Conservation (phyloP, 2,797 vertebrate genomes). For the Microcaecilia unicolor region DNA sequence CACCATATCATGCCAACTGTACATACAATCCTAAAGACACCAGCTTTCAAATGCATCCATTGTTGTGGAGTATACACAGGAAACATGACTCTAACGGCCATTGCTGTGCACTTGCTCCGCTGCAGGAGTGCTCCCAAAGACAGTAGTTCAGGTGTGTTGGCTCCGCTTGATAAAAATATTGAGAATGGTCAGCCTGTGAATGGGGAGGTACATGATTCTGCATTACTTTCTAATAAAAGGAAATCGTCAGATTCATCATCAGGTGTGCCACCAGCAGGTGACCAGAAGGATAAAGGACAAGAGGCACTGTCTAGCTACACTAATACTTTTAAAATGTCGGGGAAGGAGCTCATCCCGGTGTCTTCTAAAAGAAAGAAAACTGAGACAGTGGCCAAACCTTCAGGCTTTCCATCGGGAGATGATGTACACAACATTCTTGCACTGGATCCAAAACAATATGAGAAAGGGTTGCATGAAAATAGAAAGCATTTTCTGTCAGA, state of each 20-base stretch:
- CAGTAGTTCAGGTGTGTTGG: constrained; percentile 38
- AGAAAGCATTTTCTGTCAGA: constrained; percentile 76
- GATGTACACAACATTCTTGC: constrained; percentile 55
- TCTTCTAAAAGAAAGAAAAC: constrained; percentile 63
- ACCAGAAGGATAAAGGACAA: constrained; percentile 27
- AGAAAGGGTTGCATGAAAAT: constrained; percentile 57
- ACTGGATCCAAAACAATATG: constrained; percentile 61
- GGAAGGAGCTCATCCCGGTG: constrained; percentile 47
- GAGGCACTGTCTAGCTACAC: constrained; percentile 11
- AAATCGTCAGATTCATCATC: constrained; percentile 33
- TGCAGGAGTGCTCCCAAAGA: constrained; percentile 82
- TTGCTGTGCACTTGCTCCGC: constrained; percentile 83
- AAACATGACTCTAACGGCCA: constrained; percentile 84
- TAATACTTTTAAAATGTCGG: constrained; percentile 14
- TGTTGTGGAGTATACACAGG: constrained; percentile 94
- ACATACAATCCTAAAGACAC: constrained; percentile 84
- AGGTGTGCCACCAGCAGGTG: constrained; percentile 13
- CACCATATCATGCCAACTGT: constrained; percentile 91
- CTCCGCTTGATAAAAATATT: constrained; percentile 26
- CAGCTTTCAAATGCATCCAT: constrained; percentile 94
- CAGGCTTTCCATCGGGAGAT: constrained; percentile 7
- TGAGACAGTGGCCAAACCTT: constrained; percentile 36
- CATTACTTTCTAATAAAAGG: constrained; percentile 33
- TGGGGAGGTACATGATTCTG: constrained; percentile 29
- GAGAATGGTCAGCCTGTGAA: constrained; percentile 33